Evolutionary conservation across 37 sponge, comb jelly and placozoan genomes (phyloP).

Genomic region (Geodia barretti): DNA sequence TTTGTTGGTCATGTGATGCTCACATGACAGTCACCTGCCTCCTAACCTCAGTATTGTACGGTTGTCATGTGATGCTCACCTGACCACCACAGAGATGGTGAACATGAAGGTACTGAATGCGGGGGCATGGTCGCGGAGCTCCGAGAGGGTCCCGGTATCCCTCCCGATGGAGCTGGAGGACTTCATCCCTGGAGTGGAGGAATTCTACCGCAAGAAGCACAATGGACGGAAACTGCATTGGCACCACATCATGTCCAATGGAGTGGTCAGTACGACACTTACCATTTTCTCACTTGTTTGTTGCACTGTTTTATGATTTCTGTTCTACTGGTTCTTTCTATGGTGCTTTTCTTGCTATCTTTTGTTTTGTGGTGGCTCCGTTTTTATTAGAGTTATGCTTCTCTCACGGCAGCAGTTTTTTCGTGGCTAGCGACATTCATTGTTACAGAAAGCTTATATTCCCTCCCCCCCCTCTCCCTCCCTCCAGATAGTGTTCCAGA

Average conservation of each 20-base stretch:
- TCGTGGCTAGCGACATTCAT: neutral
- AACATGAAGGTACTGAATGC: slow-evolving; percentile 91
- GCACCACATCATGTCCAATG: slow-evolving; percentile 96
- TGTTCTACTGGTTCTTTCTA: neutral
- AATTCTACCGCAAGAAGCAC: slow-evolving; percentile 82
- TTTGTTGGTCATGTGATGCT: neutral
- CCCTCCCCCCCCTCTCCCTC: neutral
- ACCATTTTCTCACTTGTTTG: neutral
- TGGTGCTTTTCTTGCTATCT: neutral
- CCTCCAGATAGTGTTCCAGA: slow-evolving; percentile 84
- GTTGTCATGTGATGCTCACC: too few species aligned
- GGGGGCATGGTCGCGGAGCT: slow-evolving; percentile 89
- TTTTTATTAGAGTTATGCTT: too few species aligned
- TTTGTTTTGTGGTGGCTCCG: too few species aligned
- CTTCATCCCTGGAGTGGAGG: slow-evolving; percentile 86
- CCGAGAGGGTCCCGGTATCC: slow-evolving; percentile 86
- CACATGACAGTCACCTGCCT: slow-evolving; percentile 1
- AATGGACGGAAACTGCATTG: slow-evolving; percentile 85
- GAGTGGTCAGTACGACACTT: slow-evolving; percentile 88
- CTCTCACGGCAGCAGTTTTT: neutral
- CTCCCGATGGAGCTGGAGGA: slow-evolving; percentile 90
- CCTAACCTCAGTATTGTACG: too few species aligned
- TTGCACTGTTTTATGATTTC: neutral
- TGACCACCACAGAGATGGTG: slow-evolving; percentile 61
- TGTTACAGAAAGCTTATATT: neutral